phyloP scores from a whole-genome alignment of 2,797 vertebrate species.

The Premnoplex brunnescens region DNA sequence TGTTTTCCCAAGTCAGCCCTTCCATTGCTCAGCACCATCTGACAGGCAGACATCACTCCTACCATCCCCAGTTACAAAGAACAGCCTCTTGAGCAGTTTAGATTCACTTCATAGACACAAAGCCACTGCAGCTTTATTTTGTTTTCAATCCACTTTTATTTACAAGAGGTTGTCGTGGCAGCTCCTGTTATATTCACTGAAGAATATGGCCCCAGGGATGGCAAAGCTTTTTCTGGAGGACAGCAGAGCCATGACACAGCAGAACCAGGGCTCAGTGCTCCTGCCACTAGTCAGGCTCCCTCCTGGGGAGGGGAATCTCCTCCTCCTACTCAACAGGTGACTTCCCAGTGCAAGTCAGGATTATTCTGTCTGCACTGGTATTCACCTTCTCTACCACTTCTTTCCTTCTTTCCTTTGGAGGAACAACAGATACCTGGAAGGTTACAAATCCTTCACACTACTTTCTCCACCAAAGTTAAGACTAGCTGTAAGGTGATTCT shows the following conservation, averaged over 20 bases:
- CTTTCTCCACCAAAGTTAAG: background rate
- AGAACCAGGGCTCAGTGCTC: background rate
- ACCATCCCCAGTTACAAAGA: background rate
- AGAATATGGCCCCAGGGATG: background rate
- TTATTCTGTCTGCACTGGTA: background rate
- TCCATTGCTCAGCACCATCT: rapidly evolving
- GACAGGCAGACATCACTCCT: background rate
- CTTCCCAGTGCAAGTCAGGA: background rate
- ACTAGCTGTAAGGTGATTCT: background rate
- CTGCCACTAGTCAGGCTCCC: background rate
- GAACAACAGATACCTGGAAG: background rate
- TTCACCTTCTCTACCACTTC: background rate
- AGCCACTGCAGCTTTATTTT: background rate
- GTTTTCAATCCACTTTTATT: background rate
- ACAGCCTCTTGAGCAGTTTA: background rate
- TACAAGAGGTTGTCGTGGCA: slow-evolving; percentile 3
- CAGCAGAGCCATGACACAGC: background rate
- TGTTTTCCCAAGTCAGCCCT: background rate
- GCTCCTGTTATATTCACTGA: background rate
- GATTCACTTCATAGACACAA: background rate
- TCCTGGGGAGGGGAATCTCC: background rate
- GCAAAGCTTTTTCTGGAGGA: background rate
- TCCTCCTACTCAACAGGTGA: background rate
- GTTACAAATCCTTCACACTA: background rate
- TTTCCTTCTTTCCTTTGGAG: background rate